Conservation (phyloP, 2,113 vertebrate species). For the Telmatochromis sp. region DNA sequence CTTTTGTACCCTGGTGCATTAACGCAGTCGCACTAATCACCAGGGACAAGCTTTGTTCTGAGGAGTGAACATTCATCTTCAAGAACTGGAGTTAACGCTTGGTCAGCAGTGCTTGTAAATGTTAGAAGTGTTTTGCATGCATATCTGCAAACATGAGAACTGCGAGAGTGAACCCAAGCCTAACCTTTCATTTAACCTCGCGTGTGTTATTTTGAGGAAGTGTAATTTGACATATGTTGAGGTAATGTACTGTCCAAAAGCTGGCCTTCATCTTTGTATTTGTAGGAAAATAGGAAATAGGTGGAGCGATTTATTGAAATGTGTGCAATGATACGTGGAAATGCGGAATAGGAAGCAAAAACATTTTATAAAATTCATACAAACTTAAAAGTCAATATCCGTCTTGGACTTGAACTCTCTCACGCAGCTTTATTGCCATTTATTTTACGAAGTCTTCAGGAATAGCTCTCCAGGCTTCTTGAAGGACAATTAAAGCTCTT, state of each 20-base stretch:
- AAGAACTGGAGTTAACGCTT: background rate
- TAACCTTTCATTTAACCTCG: background rate
- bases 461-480: background rate
- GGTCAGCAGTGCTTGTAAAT: background rate
- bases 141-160: background rate
- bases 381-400: background rate
- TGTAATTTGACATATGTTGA: background rate
- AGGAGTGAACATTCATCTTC: background rate
- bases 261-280: background rate
- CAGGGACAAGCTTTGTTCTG: background rate
- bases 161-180: background rate
- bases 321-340: background rate
- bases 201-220: background rate
- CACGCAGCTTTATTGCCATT: background rate
- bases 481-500: background rate
- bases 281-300: background rate
- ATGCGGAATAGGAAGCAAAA: background rate
- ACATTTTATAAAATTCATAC: background rate
- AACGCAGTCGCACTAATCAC: background rate
- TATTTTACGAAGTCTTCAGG: background rate
- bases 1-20: background rate
- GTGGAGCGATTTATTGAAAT: background rate
- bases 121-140: background rate
- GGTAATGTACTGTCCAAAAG: background rate
- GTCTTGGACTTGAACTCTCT: background rate